A percentile compares a stretch with the other conserved stretches of the same genome.
These are phyloP conservation scores for Trichoplusia ni DNA, from an alignment of 1,140 invertebrate genomes.

Conservation along the genomic window DNA sequence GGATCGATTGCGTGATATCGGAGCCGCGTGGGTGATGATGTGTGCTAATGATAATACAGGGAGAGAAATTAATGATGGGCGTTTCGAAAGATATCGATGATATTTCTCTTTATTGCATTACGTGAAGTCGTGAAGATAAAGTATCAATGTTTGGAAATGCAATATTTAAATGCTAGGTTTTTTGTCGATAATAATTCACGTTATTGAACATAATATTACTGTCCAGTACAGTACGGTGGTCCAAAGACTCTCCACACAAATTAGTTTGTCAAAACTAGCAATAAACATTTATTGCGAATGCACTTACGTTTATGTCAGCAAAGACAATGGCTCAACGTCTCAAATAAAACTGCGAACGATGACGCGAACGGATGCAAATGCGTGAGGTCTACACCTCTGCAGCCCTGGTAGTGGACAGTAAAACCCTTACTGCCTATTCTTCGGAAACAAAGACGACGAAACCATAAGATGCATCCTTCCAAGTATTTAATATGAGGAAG, in stretches of 20 bases:
- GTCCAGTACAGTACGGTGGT: neutral
- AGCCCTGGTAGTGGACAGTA: neutral
- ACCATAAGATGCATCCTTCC: too few relatives aligned
- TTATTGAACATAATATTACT: too few relatives aligned
- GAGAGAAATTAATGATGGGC: too few relatives aligned
- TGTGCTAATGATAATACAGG: too few relatives aligned
- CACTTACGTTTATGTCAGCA: neutral
- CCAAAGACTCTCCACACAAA: neutral
- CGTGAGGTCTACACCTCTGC: slow-evolving; percentile 8
- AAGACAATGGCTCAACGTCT: neutral
- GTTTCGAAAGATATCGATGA: too few relatives aligned
- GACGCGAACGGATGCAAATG: slow-evolving; percentile 1
- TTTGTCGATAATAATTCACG: too few relatives aligned
- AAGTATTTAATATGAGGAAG: too few relatives aligned
- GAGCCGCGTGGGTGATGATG: slow-evolving; percentile 1
- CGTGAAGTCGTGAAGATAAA: too few relatives aligned
- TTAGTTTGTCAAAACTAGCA: neutral
- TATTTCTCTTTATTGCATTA: too few relatives aligned
- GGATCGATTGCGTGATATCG: slow-evolving; percentile 3
- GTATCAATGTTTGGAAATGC: too few relatives aligned
- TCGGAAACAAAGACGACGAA: slow-evolving; percentile 1
- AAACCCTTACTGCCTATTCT: slow-evolving; percentile 8
- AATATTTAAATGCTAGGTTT: too few relatives aligned
- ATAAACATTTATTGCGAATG: neutral
- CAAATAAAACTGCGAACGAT: slow-evolving; percentile 2